A percentile compares a stretch with the other conserved stretches of the same genome.
These are phyloP conservation scores for Entomobrya multifasciata DNA, from an alignment of 2,888 invertebrate genomes.

Conservation along the genomic window DNA sequence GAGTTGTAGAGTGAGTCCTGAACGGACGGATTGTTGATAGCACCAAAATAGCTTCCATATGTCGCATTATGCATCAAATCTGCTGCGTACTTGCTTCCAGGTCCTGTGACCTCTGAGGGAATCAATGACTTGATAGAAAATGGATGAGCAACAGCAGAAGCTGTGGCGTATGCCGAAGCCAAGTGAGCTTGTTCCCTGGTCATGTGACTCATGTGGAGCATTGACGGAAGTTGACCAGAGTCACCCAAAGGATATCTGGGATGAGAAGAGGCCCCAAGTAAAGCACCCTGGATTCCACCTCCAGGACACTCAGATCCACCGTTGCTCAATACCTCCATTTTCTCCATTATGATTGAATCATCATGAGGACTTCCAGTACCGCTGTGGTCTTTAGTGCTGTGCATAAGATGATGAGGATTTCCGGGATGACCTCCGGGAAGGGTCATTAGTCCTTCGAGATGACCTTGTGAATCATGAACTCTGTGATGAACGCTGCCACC, in stretches of 20 bases:
- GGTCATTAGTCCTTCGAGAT: conserved; percentile 66
- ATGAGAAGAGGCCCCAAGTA: conserved; percentile 51
- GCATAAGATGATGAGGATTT: conserved; percentile 73
- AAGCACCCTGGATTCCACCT: conserved; percentile 56
- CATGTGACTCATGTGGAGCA: conserved; percentile 75
- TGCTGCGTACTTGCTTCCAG: conserved; percentile 72
- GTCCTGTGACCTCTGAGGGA: conserved; percentile 85
- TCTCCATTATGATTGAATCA: conserved; percentile 75
- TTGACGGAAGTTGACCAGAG: conserved; percentile 75
- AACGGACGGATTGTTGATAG: conserved; percentile 75
- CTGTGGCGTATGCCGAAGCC: conserved; percentile 62
- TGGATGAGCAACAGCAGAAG: conserved; percentile 82
- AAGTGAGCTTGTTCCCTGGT: conserved; percentile 81
- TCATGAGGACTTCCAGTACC: conserved; percentile 75
- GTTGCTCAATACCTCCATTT: conserved; percentile 75
- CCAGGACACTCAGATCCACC: conserved; percentile 74
- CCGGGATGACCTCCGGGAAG: conserved; percentile 62
- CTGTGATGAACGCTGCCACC: conserved; percentile 61
- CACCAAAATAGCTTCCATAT: conserved; percentile 76
- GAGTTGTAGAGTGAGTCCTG: conserved; percentile 74
- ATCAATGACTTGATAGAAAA: conserved; percentile 97
- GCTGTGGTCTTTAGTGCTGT: conserved; percentile 71
- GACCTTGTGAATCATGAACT: conserved; percentile 47
- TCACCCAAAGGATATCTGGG: conserved; percentile 72
- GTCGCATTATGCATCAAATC: conserved; percentile 76